Conservation (phyloP, 2,888 invertebrate genomes). For the Gryllus longicercus region DNA sequence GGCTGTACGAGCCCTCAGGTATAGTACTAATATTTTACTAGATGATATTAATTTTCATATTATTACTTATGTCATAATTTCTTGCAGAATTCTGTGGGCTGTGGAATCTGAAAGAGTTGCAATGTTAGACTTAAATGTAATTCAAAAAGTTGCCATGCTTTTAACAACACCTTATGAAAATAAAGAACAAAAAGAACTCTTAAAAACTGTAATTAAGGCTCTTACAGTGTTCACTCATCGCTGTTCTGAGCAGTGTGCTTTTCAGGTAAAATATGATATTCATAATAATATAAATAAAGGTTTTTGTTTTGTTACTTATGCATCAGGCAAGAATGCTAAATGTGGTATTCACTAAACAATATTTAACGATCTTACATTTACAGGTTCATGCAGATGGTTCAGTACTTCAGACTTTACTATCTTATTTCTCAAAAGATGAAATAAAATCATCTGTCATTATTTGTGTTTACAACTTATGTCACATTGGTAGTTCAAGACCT, state of each 20-base stretch:
- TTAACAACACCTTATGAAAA: conserved; percentile 54
- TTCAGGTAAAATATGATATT: conserved; percentile 43
- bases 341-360: not conserved
- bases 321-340: not conserved
- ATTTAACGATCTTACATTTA: conserved; percentile 34
- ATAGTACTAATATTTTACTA: conserved; percentile 29
- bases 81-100: conserved; percentile 52
- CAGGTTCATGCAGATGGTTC: conserved; percentile 59
- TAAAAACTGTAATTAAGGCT: conserved; percentile 54
- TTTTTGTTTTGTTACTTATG: not conserved
- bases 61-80: conserved; percentile 38
- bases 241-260: conserved; percentile 49
- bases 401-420: conserved; percentile 55
- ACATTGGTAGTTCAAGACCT: conserved; percentile 55
- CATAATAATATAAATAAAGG: not conserved
- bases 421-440: conserved; percentile 43
- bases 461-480: conserved; percentile 57
- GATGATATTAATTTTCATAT: not conserved
- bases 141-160: conserved; percentile 54
- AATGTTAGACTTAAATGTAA: conserved; percentile 55
- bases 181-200: conserved; percentile 48
- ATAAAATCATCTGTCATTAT: conserved; percentile 54
- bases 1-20: conserved; percentile 51
- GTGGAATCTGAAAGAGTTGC: conserved; percentile 54
- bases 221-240: conserved; percentile 53